Conservation (phyloP, 2,797 vertebrate genomes). For the Jordanella pulchra region DNA sequence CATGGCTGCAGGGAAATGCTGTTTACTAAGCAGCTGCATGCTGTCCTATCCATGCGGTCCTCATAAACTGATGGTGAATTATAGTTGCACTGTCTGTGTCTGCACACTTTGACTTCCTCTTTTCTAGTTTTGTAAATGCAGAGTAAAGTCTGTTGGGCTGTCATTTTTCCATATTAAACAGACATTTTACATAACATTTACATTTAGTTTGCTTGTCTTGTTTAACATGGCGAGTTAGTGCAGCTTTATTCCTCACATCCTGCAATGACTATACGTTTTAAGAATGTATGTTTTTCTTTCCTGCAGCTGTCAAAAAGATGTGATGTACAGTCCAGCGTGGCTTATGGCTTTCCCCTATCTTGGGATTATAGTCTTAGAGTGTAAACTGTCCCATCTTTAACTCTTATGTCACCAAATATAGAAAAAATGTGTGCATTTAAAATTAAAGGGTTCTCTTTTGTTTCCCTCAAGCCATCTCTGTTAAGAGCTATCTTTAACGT, state of each 20-base stretch:
- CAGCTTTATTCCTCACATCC: slow-evolving; percentile 9
- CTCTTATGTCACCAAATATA: slow-evolving; percentile 2
- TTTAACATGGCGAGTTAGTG: background rate
- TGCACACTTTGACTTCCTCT: slow-evolving; percentile 4
- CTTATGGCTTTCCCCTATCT: slow-evolving; percentile 15
- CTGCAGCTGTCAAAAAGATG: slow-evolving; percentile 38
- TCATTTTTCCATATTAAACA: background rate
- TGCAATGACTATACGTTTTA: background rate
- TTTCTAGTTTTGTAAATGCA: background rate
- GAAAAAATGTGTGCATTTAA: slow-evolving; percentile 39
- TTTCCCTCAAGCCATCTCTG: slow-evolving; percentile 87
- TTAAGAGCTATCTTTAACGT: slow-evolving; percentile 98
- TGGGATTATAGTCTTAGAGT: slow-evolving; percentile 29
- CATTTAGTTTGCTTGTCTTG: slow-evolving; percentile 19
- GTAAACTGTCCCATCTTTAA: slow-evolving; percentile 17
- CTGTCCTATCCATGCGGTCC: background rate
- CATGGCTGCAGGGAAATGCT: slow-evolving; percentile 9
- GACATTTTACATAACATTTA: slow-evolving; percentile 23
- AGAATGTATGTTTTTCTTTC: slow-evolving; percentile 3
- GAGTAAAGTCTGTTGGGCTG: background rate
- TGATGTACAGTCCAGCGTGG: slow-evolving; percentile 22
- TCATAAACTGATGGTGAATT: slow-evolving; percentile 6
- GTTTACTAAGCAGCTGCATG: slow-evolving; percentile 24
- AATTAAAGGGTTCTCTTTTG: slow-evolving; percentile 16
- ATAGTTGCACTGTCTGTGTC: background rate